These are phyloP conservation scores for Enteromius fasciolatus DNA, from an alignment of 2,797 vertebrate species.

Conservation along the genomic window DNA sequence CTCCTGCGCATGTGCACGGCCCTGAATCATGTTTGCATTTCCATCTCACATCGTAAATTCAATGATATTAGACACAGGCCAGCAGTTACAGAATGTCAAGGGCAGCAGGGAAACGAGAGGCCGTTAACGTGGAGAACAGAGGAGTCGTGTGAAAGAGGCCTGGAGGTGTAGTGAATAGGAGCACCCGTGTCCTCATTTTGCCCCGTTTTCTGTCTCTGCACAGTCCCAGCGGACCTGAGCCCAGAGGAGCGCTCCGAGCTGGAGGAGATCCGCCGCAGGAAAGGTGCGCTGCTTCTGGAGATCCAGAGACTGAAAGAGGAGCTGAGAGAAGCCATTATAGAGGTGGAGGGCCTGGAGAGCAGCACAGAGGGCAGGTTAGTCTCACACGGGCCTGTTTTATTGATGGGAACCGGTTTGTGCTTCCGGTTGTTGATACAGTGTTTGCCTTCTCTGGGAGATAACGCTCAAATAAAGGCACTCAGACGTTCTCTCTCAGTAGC, in stretches of 20 bases:
- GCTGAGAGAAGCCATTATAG: constrained; percentile 91
- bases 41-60: constrained; percentile 31
- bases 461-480: neutral
- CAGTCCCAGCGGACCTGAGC: constrained; percentile 84
- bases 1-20: neutral
- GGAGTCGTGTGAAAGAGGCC: constrained; percentile 12
- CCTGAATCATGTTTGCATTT: constrained; percentile 26
- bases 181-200: neutral
- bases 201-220: constrained; percentile 23
- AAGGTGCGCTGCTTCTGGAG: constrained; percentile 92
- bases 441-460: constrained; percentile 20
- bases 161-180: neutral
- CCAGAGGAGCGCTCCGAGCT: constrained; percentile 92
- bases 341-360: constrained; percentile 92
- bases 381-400: neutral
- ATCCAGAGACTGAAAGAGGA: constrained; percentile 94
- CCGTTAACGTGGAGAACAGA: neutral
- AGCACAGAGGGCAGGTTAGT: constrained; percentile 91
- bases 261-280: constrained; percentile 92
- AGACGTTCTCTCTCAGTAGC: constrained; percentile 5
- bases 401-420: neutral
- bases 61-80: constrained; percentile 37
- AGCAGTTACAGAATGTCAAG: neutral
- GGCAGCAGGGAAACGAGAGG: neutral
- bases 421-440: neutral